A percentile compares a stretch with the other conserved stretches of the same genome.
Conservation (phyloP, 2,888 invertebrate species). For the Aphidius colemani region DNA sequence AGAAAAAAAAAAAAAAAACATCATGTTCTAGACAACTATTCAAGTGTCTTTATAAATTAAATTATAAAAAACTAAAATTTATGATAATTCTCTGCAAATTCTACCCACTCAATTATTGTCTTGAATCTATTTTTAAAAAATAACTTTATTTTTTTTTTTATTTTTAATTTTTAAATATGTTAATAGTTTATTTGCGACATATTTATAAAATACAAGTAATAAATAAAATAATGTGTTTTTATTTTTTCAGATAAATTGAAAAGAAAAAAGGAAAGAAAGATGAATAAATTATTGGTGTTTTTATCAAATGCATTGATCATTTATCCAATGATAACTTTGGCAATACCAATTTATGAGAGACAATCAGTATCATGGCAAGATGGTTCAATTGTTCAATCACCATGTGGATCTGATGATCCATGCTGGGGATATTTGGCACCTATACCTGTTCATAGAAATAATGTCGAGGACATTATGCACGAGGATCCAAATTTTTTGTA, state of each 20-base stretch:
- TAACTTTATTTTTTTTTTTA: too few relatives aligned
- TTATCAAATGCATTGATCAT: slow-evolving; percentile 19
- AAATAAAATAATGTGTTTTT: background rate
- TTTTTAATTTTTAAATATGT: too few relatives aligned
- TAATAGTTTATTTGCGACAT: slow-evolving; percentile 1
- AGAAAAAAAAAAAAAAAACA: slow-evolving; percentile 37
- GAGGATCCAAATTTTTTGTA: slow-evolving; percentile 26
- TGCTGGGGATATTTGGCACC: slow-evolving; percentile 45
- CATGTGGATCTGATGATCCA: slow-evolving; percentile 40
- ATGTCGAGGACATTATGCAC: slow-evolving; percentile 26
- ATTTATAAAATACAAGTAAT: background rate
- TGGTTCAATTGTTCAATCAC: slow-evolving; percentile 35
- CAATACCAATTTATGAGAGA: slow-evolving; percentile 23
- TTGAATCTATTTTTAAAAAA: too few relatives aligned
- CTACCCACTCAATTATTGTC: too few relatives aligned
- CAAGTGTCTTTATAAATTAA: too few relatives aligned
- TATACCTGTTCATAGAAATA: slow-evolving; percentile 27
- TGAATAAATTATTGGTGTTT: slow-evolving; percentile 6
- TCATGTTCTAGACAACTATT: background rate
- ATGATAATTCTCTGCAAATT: too few relatives aligned
- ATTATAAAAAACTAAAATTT: too few relatives aligned
- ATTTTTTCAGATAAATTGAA: slow-evolving; percentile 11
- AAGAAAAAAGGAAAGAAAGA: slow-evolving; percentile 1
- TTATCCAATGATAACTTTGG: slow-evolving; percentile 23
- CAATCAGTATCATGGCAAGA: slow-evolving; percentile 28